Percentiles rank a stretch among this genome's conserved stretches.
Evolutionary conservation across 2,113 vertebrate genomes (phyloP).

Genomic region (Nyctereutes procyonoides): DNA sequence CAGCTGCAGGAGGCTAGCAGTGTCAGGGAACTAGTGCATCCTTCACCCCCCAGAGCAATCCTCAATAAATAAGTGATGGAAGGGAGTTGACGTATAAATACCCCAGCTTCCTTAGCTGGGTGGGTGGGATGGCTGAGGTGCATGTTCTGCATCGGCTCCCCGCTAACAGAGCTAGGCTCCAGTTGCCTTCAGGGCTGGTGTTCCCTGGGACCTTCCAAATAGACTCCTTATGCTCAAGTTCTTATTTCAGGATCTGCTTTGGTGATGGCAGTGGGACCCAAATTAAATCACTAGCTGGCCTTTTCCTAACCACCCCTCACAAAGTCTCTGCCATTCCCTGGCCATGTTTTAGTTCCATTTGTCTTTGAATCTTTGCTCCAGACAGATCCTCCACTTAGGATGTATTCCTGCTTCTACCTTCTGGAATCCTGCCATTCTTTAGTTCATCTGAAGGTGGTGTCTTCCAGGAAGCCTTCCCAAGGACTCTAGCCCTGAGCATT

Average conservation of each 20-base stretch:
- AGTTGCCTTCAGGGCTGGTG: no score
- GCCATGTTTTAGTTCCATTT: background rate
- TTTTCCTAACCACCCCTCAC: background rate
- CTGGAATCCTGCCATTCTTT: background rate
- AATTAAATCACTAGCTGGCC: background rate
- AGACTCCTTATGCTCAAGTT: background rate
- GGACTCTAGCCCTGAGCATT: background rate
- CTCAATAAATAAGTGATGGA: background rate
- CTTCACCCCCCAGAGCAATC: background rate
- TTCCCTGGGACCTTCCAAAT: background rate
- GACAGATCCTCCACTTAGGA: background rate
- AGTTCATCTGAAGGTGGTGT: background rate
- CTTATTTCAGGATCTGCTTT: background rate
- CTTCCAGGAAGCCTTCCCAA: background rate
- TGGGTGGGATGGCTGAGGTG: background rate
- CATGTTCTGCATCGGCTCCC: background rate
- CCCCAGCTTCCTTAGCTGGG: background rate
- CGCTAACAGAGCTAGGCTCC: background rate
- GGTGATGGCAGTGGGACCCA: background rate
- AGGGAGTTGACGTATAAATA: background rate
- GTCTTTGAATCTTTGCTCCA: background rate
- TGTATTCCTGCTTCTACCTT: background rate
- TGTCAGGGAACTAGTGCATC: background rate
- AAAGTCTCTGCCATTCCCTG: background rate
- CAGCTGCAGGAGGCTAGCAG: background rate